phyloP scores from a whole-genome alignment of 2,113 vertebrate species.

The Rutilus rutilus region DNA sequence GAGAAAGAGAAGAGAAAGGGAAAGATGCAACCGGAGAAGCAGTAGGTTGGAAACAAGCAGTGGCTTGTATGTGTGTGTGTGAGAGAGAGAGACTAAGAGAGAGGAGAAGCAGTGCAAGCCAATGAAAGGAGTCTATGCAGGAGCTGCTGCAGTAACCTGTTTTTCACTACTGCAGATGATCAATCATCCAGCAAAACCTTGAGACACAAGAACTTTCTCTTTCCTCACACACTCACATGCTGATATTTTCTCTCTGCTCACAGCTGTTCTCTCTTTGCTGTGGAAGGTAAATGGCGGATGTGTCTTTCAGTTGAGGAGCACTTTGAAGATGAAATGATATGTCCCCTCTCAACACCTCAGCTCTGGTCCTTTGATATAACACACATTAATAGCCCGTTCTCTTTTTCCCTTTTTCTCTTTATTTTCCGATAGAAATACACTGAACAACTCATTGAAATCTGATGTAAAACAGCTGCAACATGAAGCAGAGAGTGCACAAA shows the following conservation, averaged over 20 bases:
- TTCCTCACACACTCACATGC: conserved; percentile 23
- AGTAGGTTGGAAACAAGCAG: conserved; percentile 17
- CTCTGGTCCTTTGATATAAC: conserved; percentile 67
- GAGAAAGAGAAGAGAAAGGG: conserved; percentile 3
- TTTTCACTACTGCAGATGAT: conserved; percentile 69
- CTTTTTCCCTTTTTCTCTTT: conserved; percentile 16
- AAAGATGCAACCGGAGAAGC: conserved; percentile 45
- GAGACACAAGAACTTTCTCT: conserved; percentile 53
- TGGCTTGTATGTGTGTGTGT: not conserved
- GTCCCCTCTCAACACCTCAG: conserved; percentile 68
- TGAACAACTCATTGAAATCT: not conserved
- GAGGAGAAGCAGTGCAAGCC: conserved; percentile 22
- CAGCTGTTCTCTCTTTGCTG: conserved; percentile 56
- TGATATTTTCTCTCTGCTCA: conserved; percentile 15
- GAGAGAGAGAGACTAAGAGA: not conserved
- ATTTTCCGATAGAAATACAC: not conserved
- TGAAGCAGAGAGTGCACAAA: not conserved
- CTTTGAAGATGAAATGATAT: conserved; percentile 76
- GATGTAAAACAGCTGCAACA: not conserved
- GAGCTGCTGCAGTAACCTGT: conserved; percentile 69
- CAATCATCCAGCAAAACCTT: conserved; percentile 65
- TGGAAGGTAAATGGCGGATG: conserved; percentile 61
- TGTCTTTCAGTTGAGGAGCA: conserved; percentile 59
- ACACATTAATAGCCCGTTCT: conserved; percentile 13
- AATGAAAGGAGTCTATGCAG: conserved; percentile 51